These are phyloP conservation scores for Dorcus hopei DNA, from an alignment of 2,888 invertebrate species.

Conservation along the genomic window DNA sequence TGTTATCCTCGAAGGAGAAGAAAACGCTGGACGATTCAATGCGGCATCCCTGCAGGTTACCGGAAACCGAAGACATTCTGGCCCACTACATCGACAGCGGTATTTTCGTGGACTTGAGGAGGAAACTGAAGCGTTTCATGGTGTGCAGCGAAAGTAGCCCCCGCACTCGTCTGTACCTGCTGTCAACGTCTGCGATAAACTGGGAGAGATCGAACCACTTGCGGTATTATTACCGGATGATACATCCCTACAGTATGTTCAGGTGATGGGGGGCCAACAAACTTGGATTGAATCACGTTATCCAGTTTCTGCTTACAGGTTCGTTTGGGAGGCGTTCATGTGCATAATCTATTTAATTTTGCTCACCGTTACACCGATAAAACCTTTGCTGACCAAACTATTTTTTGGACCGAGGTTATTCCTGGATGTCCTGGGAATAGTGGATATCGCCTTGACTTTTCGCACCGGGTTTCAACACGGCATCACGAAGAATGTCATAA, in stretches of 20 bases:
- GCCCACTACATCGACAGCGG: conserved; percentile 27
- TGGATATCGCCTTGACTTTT: conserved; percentile 12
- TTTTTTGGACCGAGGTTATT: background rate
- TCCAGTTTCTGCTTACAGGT: conserved; percentile 2
- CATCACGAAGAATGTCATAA: conserved; percentile 6
- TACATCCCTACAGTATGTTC: conserved; percentile 24
- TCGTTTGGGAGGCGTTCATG: conserved; percentile 11
- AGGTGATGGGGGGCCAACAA: background rate
- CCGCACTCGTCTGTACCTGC: conserved; percentile 19
- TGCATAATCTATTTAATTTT: conserved; percentile 2
- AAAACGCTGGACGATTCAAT: background rate
- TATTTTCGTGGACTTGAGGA: conserved; percentile 22
- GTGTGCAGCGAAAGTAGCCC: conserved; percentile 24
- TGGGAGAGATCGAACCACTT: conserved; percentile 21
- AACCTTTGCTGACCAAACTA: background rate
- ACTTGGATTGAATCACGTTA: no score
- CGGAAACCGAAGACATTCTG: conserved; percentile 16
- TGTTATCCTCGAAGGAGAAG: background rate
- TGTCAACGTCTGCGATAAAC: conserved; percentile 20
- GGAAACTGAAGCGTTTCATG: conserved; percentile 20
- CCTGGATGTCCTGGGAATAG: conserved; percentile 1
- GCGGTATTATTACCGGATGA: conserved; percentile 23
- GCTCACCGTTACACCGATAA: conserved; percentile 6
- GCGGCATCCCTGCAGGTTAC: conserved; percentile 8
- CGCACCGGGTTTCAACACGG: conserved; percentile 8